A percentile compares a stretch with the other conserved stretches of the same genome.
Evolutionary conservation across 2,797 vertebrate genomes (phyloP).

Genomic region (Crocodylus rhombifer): DNA sequence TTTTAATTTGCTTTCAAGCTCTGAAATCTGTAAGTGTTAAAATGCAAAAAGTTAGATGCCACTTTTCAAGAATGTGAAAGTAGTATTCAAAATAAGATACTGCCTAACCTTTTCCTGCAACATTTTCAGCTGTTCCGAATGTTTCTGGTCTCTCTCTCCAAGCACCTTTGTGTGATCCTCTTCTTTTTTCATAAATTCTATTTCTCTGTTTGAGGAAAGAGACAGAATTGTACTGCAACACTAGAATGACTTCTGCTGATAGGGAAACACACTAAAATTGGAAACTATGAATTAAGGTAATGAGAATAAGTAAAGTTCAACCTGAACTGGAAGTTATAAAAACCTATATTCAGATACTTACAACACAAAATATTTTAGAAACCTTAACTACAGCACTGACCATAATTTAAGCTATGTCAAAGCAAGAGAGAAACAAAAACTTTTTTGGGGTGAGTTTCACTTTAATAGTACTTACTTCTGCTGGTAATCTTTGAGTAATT

Average conservation of each 20-base stretch:
- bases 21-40: slow-evolving; percentile 77
- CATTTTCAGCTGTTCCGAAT: slow-evolving; percentile 86
- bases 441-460: not conserved
- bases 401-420: not conserved
- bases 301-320: not conserved
- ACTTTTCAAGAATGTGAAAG: not conserved
- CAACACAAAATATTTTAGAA: not conserved
- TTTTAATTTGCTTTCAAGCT: slow-evolving; percentile 83
- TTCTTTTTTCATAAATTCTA: slow-evolving; percentile 91
- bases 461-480: slow-evolving; percentile 87
- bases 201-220: slow-evolving; percentile 84
- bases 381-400: not conserved
- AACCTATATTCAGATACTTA: not conserved
- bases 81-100: slow-evolving; percentile 22
- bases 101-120: slow-evolving; percentile 86
- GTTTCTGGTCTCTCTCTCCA: slow-evolving; percentile 88
- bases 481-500: slow-evolving; percentile 93
- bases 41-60: slow-evolving; percentile 43
- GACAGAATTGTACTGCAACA: slow-evolving; percentile 22
- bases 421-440: not conserved
- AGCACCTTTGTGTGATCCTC: slow-evolving; percentile 86
- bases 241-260: slow-evolving; percentile 7
- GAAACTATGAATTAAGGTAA: no score
- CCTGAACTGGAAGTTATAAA: not conserved
- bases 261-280: not conserved